Conservation (phyloP, 2,797 vertebrate species). For the Myotis myotis region DNA sequence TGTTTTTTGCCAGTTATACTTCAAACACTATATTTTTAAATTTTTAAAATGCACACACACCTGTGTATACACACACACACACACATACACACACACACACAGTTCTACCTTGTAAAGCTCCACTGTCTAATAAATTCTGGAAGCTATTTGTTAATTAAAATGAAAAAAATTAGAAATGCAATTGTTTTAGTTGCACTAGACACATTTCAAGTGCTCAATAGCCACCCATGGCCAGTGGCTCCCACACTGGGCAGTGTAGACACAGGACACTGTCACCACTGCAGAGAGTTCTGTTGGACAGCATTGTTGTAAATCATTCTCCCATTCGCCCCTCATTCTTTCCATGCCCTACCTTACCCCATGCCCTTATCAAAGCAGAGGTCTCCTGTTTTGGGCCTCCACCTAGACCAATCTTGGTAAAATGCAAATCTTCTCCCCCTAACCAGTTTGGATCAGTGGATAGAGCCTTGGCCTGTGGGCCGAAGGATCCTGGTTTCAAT, state of each 20-base stretch:
- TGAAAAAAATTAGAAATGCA: slow-evolving; percentile 11
- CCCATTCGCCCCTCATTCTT: background rate
- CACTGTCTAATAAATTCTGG: background rate
- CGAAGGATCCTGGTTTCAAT: too few relatives aligned
- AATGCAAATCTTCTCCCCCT: background rate
- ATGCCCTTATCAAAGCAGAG: background rate
- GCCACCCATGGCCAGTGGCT: background rate
- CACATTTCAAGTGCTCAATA: background rate
- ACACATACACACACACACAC: background rate
- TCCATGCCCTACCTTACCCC: background rate
- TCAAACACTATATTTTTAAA: background rate
- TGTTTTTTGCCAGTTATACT: background rate
- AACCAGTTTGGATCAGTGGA: too few relatives aligned
- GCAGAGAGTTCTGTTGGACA: background rate
- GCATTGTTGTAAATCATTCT: background rate
- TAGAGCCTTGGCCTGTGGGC: too few relatives aligned
- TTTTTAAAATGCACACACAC: background rate
- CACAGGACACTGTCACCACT: background rate
- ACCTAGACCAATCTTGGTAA: background rate
- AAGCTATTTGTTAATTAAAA: background rate
- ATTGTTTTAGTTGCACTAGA: background rate
- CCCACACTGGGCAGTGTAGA: background rate
- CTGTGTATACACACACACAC: background rate
- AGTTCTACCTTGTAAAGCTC: background rate
- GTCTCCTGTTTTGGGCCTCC: background rate